Evolutionary conservation across 1,140 invertebrate species (phyloP).

Genomic region (Agraylea sexmaculata): DNA sequence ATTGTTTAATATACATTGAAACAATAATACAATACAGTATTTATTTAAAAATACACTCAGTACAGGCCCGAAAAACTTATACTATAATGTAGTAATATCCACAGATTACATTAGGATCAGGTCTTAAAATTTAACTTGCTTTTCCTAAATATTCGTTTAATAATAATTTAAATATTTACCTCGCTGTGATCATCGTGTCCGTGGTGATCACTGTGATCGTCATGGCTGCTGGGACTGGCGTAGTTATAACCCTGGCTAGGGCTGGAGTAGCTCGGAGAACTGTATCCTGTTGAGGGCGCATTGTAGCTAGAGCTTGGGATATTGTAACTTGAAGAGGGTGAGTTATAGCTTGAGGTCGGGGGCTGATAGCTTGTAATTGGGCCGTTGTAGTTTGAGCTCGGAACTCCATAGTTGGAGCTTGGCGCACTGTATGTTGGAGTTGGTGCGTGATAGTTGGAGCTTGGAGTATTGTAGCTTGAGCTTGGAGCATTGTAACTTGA

Average conservation of each 20-base stretch:
- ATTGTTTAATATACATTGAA: too few relatives aligned
- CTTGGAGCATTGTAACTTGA: slow-evolving; percentile 6
- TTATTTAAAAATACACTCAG: too few relatives aligned
- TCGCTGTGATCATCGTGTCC: slow-evolving; percentile 21
- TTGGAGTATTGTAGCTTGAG: slow-evolving; percentile 12
- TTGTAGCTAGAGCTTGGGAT: slow-evolving; percentile 12
- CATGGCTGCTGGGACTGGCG: not conserved
- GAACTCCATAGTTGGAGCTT: slow-evolving; percentile 6
- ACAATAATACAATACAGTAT: too few relatives aligned
- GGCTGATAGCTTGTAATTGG: slow-evolving; percentile 3
- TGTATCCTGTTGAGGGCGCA: slow-evolving; percentile 11
- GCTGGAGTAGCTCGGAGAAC: slow-evolving; percentile 9
- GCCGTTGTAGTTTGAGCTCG: slow-evolving; percentile 3
- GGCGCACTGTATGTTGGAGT: slow-evolving; percentile 6
- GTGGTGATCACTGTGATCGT: slow-evolving; percentile 20
- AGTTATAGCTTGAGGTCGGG: slow-evolving; percentile 4
- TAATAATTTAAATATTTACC: slow-evolving; percentile 14
- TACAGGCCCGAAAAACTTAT: too few relatives aligned
- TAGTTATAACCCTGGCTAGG: slow-evolving; percentile 5
- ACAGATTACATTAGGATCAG: too few relatives aligned
- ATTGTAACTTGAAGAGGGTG: slow-evolving; percentile 12
- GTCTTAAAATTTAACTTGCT: too few relatives aligned
- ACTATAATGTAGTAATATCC: too few relatives aligned
- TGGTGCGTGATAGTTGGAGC: slow-evolving; percentile 9
- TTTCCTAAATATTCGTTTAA: too few relatives aligned